Percentiles rank a stretch among this genome's conserved stretches.
Conservation (phyloP, 2,113 vertebrate genomes). For the Oriolus oriolus region DNA sequence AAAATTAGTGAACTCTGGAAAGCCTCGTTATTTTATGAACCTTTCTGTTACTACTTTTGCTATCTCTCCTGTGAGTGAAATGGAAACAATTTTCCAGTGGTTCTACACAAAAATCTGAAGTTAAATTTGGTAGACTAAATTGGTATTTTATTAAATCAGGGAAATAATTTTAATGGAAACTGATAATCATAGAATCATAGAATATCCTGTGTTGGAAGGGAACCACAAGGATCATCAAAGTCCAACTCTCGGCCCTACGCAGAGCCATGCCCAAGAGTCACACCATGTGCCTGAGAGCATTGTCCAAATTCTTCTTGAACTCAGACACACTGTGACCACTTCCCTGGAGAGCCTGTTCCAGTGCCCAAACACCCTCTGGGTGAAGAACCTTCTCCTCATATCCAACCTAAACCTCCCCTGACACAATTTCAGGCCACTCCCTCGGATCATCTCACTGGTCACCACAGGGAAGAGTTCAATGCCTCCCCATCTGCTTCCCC, state of each 20-base stretch:
- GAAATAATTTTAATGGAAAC: not conserved
- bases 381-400: not conserved
- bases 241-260: not conserved
- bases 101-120: not conserved
- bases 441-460: not conserved
- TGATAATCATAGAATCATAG: not conserved
- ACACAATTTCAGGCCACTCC: not conserved
- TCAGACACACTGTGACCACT: rapidly evolving
- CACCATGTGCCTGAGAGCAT: not conserved
- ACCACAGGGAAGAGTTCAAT: not conserved
- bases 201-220: not conserved
- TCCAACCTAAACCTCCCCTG: not conserved
- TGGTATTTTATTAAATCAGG: not conserved
- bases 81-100: not conserved
- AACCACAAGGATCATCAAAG: not conserved
- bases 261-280: not conserved
- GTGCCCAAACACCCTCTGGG: not conserved
- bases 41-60: not conserved
- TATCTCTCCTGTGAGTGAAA: not conserved
- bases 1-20: not conserved
- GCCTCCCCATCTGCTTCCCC: not conserved
- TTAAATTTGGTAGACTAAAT: not conserved
- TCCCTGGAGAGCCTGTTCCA: not conserved
- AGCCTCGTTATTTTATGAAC: not conserved
- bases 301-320: not conserved